A percentile compares a stretch with the other conserved stretches of the same genome.
Evolutionary conservation across 2,113 vertebrate genomes (phyloP).

Genomic region (Alectura lathami): DNA sequence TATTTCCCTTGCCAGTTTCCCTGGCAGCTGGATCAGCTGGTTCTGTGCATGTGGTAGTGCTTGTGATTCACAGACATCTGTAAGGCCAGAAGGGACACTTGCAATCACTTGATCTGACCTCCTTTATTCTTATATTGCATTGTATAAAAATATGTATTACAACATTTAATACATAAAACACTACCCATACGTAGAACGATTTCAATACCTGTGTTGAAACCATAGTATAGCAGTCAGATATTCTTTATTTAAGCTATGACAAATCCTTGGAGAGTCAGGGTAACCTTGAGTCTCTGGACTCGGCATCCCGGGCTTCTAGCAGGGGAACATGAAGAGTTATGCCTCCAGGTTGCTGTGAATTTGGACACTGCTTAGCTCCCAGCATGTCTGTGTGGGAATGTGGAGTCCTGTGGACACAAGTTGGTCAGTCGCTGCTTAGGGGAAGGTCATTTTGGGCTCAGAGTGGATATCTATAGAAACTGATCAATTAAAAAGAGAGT

Average conservation of each 20-base stretch:
- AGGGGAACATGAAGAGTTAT: background rate
- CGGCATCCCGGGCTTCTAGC: background rate
- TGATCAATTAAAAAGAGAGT: background rate
- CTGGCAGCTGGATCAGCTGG: background rate
- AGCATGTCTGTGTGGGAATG: background rate
- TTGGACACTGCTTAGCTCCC: background rate
- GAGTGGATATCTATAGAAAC: background rate
- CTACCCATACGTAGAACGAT: background rate
- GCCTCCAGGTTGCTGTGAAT: background rate
- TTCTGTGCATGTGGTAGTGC: background rate
- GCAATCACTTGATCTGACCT: background rate
- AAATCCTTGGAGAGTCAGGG: background rate
- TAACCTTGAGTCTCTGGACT: background rate
- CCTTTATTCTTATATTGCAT: background rate
- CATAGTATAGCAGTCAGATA: background rate
- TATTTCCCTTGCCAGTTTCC: too few relatives aligned
- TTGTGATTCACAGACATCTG: background rate
- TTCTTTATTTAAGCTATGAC: background rate
- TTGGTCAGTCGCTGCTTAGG: background rate
- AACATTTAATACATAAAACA: background rate
- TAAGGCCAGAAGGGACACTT: background rate
- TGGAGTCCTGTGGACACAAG: background rate
- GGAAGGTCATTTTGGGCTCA: background rate
- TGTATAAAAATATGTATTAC: background rate
- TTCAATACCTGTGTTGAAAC: background rate